Evolutionary conservation across 2,113 vertebrate genomes (phyloP).

Genomic region (Corapipo altera): DNA sequence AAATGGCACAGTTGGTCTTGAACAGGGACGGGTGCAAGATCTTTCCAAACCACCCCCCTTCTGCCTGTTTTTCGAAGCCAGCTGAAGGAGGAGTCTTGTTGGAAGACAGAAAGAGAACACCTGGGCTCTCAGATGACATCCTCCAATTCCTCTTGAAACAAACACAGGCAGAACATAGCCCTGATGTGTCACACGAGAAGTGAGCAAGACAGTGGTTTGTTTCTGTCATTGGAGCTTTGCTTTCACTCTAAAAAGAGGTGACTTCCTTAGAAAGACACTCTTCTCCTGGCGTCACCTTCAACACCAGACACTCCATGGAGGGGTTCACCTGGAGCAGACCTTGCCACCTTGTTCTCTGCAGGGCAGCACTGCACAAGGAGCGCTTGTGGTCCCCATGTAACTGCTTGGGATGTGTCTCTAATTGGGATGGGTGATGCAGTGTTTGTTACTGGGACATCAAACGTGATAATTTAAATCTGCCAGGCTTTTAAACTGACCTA

Average conservation of each 20-base stretch:
- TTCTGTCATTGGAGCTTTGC: not conserved
- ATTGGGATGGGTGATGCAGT: not conserved
- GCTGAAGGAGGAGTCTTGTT: not conserved
- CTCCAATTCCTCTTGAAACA: constrained; percentile 66
- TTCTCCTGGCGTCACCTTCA: not conserved
- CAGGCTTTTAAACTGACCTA: not conserved
- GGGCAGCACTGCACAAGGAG: not conserved
- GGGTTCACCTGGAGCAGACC: not conserved
- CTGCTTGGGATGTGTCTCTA: not conserved
- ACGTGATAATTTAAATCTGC: not conserved
- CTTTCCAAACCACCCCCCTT: constrained; percentile 49
- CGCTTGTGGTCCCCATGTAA: not conserved
- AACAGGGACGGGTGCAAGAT: constrained; percentile 66
- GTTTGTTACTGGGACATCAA: not conserved
- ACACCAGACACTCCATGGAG: not conserved
- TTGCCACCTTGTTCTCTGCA: not conserved
- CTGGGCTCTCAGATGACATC: constrained; percentile 77
- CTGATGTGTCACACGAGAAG: not conserved
- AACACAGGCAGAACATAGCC: not conserved
- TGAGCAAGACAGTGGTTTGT: not conserved
- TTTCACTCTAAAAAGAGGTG: not conserved
- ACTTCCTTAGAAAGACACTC: not conserved
- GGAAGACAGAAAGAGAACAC: constrained; percentile 32
- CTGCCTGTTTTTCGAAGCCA: constrained; percentile 60
- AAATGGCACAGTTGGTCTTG: constrained; percentile 74